Base-by-base conservation (phyloP, 2,888 invertebrate genomes). In the Alloscopus bannaensis region DNA sequence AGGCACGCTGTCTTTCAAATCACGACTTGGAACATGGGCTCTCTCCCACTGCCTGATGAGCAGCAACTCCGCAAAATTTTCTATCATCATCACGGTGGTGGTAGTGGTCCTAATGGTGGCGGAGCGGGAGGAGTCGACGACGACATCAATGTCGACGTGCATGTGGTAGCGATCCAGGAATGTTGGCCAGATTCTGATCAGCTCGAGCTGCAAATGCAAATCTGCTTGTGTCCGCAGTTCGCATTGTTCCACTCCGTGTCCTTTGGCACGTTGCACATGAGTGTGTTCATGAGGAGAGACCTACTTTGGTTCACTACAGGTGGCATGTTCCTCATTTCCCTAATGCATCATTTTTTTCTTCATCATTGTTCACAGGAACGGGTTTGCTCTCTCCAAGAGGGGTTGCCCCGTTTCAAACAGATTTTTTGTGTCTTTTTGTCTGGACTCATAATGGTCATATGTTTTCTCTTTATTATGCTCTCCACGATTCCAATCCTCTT, bases 1-100 rank as follows among this genome's bases (percentile, higher is more conserved):
- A 81, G 80, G 28, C 68, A 95, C 89, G 91, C 97, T 0, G 93
- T 92, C 83, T 92, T 98, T 86, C 97, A 96, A 90, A 93, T 97
- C 72, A 97, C 95, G 4, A 95, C 96, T 26, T 98, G 98, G 97
- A 98, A 98, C 88, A 97, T 98, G 96, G 97, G 96, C 36, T 95
- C 97, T 93, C 95, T 95, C 80, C 90, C 90, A 86, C 85, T 81
- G 55, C 83, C 82, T 20, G 80, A 77, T 69, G 85, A 86, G 40
- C 69, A 82, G 42, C 80, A 84, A 26, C 79, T 86, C 13, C 72
- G 83, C 8, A 84, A 83, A 73, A 77, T 86, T 29, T 86, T 86
- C 70, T 79, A 77, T 52, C 83, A 85, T 64, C n/a, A n/a, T n/a
- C n/a, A 45, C 8, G 59, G 31, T 55, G 26, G 28, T 11, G 8